Conservation (phyloP, 1,140 invertebrate species). For the Elysia chlorotica region DNA sequence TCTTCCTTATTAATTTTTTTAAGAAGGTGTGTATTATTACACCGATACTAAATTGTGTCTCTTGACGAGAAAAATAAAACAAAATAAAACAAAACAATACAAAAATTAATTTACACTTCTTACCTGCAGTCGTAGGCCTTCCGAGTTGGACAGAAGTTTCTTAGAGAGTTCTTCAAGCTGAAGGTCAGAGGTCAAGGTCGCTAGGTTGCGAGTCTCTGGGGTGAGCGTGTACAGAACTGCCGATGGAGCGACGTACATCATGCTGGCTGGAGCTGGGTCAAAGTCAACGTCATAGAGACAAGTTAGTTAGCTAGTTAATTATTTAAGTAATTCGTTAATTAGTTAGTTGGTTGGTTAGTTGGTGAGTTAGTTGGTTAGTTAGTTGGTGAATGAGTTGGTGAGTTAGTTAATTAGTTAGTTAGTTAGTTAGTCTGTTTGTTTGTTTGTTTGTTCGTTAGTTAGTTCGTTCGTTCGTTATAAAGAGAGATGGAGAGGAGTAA, state of each 20-base stretch:
- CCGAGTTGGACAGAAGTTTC: slow-evolving; percentile 32
- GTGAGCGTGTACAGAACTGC: slow-evolving; percentile 29
- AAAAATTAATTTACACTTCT: neutral
- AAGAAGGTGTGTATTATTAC: no score
- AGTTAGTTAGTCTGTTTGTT: neutral
- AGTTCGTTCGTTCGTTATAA: neutral
- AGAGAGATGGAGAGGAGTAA: neutral
- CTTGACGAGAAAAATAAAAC: no score
- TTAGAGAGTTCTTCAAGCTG: slow-evolving; percentile 30
- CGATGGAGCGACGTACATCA: slow-evolving; percentile 31
- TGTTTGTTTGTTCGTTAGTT: neutral
- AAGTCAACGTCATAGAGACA: neutral
- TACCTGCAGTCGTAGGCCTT: slow-evolving; percentile 48
- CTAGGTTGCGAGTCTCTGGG: slow-evolving; percentile 10
- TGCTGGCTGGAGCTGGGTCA: neutral
- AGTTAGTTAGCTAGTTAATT: neutral
- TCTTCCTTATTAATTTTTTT: no score
- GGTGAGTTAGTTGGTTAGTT: neutral
- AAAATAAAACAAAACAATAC: slow-evolving; percentile 1
- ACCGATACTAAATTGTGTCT: no score
- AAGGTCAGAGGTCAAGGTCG: slow-evolving; percentile 11
- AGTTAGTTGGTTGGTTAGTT: neutral
- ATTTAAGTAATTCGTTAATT: neutral
- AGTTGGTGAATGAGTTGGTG: neutral
- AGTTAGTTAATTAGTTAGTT: neutral